Conservation (phyloP, 2,113 vertebrate genomes). For the Nycticorax nycticorax region DNA sequence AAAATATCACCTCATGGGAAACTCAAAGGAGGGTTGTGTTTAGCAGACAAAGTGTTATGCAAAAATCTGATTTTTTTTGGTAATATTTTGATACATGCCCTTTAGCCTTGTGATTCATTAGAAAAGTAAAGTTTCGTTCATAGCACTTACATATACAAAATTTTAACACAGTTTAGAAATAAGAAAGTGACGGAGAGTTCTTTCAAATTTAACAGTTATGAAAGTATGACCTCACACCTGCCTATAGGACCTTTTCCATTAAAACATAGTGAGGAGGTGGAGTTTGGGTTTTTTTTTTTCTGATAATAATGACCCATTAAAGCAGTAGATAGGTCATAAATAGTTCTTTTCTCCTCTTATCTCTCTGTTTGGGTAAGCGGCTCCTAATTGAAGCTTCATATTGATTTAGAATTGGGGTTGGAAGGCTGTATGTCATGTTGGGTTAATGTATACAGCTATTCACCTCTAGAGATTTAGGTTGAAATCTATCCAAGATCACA, state of each 20-base stretch:
- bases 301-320: constrained; percentile 4
- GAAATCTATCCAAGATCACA: background rate
- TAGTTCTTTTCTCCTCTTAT: constrained; percentile 4
- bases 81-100: background rate
- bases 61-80: background rate
- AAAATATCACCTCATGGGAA: background rate
- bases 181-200: background rate
- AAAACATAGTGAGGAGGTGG: background rate
- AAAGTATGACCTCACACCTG: background rate
- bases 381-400: constrained; percentile 44
- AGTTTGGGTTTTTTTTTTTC: background rate
- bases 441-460: constrained; percentile 19
- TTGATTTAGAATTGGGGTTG: constrained; percentile 37
- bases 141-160: background rate
- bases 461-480: constrained; percentile 10
- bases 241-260: background rate
- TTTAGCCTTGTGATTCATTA: background rate
- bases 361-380: background rate
- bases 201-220: background rate
- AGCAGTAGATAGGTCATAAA: constrained; percentile 22
- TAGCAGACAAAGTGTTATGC: background rate
- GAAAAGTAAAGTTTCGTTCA: background rate
- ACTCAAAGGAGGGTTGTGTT: background rate
- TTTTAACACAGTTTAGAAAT: background rate
- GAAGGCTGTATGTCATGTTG: constrained; percentile 16